Percentiles rank a stretch among this genome's conserved stretches.
Conservation (phyloP, 2,113 vertebrate species). For the Cheirogaleus medius region DNA sequence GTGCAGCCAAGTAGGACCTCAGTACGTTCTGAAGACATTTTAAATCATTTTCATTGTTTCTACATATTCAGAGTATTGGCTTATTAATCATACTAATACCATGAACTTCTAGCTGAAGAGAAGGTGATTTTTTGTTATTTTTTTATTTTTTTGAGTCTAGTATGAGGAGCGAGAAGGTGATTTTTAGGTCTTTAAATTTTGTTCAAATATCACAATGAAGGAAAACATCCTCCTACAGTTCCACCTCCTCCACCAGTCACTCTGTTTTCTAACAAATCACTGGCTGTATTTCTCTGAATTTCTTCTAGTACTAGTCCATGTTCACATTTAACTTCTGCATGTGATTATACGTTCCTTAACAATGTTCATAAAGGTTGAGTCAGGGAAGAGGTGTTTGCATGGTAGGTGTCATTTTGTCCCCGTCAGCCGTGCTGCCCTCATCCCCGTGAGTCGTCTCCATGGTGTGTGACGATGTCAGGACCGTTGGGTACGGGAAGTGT, state of each 20-base stretch:
- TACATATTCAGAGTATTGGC: background rate
- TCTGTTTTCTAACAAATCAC: background rate
- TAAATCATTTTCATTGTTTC: background rate
- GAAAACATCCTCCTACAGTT: background rate
- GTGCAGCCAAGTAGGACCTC: too few species aligned
- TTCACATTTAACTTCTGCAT: background rate
- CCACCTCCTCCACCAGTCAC: background rate
- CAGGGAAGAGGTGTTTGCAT: background rate
- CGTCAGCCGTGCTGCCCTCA: accelerated
- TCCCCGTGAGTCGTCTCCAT: background rate
- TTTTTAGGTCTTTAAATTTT: background rate
- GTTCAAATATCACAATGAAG: background rate
- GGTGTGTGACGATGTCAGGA: background rate
- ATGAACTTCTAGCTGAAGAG: background rate
- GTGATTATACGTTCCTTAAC: background rate
- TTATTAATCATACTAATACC: background rate
- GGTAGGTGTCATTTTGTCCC: too few species aligned
- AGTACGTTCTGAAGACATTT: background rate
- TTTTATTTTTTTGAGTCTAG: too few species aligned
- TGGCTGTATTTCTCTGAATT: background rate
- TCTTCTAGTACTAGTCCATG: background rate
- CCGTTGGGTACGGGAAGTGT: background rate
- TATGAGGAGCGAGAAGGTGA: too few species aligned
- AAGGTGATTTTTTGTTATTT: background rate
- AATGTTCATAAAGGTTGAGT: background rate